Evolutionary conservation across 2,113 vertebrate species (phyloP).

Genomic region (Aythya baeri): DNA sequence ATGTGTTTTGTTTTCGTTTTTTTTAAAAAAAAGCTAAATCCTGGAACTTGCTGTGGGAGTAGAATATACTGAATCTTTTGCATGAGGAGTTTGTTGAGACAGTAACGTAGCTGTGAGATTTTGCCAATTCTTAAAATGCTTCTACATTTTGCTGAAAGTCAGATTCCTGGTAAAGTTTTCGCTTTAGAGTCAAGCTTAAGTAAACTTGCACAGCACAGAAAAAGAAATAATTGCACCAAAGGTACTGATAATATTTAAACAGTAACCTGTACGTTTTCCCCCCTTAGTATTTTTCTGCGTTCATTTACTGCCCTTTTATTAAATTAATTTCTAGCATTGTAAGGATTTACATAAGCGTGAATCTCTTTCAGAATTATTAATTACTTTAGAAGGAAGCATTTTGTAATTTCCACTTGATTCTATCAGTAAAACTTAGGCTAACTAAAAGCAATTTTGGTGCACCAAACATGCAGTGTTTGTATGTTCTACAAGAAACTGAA

Average conservation of each 20-base stretch:
- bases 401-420: slow-evolving; percentile 57
- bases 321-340: slow-evolving; percentile 27
- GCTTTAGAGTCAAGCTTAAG: slow-evolving; percentile 63
- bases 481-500: slow-evolving; percentile 61
- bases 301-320: slow-evolving; percentile 58
- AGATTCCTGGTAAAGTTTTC: slow-evolving; percentile 64
- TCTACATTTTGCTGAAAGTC: slow-evolving; percentile 67
- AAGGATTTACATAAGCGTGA: slow-evolving; percentile 59
- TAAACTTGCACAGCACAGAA: slow-evolving; percentile 68
- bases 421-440: slow-evolving; percentile 21
- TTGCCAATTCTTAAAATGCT: slow-evolving; percentile 78
- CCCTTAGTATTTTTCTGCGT: slow-evolving; percentile 22
- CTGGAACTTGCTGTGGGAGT: slow-evolving; percentile 73
- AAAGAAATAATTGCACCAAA: slow-evolving; percentile 63
- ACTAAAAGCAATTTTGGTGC: slow-evolving; percentile 67
- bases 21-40: slow-evolving; percentile 61
- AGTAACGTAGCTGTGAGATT: slow-evolving; percentile 73
- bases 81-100: slow-evolving; percentile 79
- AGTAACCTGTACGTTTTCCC: slow-evolving; percentile 32
- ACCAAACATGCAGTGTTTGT: slow-evolving; percentile 53
- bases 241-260: slow-evolving; percentile 56
- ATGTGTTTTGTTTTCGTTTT: neutral
- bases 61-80: slow-evolving; percentile 77
- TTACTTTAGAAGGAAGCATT: slow-evolving; percentile 57
- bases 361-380: slow-evolving; percentile 50